These are phyloP conservation scores for Gallinago media DNA, from an alignment of 2,113 vertebrate species.

Conservation along the genomic window DNA sequence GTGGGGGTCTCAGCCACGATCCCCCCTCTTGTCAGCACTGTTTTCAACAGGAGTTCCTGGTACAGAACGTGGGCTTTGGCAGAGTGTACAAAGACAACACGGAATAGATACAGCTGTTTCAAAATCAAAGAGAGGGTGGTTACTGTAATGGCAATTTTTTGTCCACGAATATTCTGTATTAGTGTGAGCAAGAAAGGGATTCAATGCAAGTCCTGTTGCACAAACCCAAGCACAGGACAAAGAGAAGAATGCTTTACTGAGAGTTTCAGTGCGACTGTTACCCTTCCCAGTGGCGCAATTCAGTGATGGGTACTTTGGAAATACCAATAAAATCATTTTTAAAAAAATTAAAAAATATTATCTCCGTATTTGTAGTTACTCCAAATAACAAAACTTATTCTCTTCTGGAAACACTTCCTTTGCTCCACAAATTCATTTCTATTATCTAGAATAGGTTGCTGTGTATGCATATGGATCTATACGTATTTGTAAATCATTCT, in stretches of 20 bases:
- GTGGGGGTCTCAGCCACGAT: accelerated
- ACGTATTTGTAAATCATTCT: not conserved
- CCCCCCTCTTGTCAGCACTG: not conserved
- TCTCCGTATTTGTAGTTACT: not conserved
- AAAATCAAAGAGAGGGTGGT: constrained; percentile 1
- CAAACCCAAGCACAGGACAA: not conserved
- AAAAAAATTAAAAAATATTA: not conserved
- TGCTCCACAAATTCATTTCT: not conserved
- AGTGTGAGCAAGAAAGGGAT: not conserved
- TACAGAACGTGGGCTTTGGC: not conserved
- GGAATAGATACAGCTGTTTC: not conserved
- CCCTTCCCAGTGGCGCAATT: constrained; percentile 44
- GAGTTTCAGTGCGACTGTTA: constrained; percentile 38
- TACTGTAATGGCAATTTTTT: not conserved
- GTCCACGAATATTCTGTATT: not conserved
- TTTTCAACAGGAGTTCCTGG: not conserved
- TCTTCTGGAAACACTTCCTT: constrained; percentile 1
- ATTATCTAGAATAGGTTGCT: not conserved
- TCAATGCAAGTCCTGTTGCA: constrained; percentile 5
- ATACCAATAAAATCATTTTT: not conserved
- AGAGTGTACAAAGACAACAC: not conserved
- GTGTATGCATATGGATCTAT: not conserved
- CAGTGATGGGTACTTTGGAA: not conserved
- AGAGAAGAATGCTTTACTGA: not conserved
- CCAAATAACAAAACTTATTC: not conserved